Evolutionary conservation across 2,797 vertebrate species (phyloP).

Genomic region (Tokudaia muenninki): DNA sequence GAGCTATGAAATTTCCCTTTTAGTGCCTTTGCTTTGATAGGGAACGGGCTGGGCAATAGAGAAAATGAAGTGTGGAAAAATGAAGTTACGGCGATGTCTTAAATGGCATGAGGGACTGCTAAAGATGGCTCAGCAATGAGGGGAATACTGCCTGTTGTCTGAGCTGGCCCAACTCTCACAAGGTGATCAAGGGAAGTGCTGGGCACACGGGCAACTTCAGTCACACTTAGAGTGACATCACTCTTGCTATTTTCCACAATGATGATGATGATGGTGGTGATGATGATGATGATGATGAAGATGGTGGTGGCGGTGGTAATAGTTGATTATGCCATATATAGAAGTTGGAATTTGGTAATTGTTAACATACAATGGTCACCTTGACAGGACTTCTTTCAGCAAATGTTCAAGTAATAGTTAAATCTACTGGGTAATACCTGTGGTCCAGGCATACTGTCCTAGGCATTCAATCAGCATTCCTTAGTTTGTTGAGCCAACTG

Average conservation of each 20-base stretch:
- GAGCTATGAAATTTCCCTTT: conserved; percentile 88
- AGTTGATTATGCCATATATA: background rate
- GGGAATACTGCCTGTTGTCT: background rate
- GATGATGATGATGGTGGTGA: background rate
- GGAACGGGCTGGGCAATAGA: conserved; percentile 85
- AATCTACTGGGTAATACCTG: fast-evolving
- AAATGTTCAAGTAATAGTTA: background rate
- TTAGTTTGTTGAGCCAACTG: background rate
- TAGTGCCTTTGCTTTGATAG: conserved; percentile 88
- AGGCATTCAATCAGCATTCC: fast-evolving
- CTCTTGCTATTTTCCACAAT: background rate
- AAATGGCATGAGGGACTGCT: conserved; percentile 76
- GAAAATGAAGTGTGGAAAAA: conserved; percentile 86
- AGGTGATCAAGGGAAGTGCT: fast-evolving
- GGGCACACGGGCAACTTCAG: background rate
- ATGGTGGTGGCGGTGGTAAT: fast-evolving
- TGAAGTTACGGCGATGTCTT: conserved; percentile 82
- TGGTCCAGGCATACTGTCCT: fast-evolving
- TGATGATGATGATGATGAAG: background rate
- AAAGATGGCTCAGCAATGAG: background rate
- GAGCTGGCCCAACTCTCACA: background rate
- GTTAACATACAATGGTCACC: background rate
- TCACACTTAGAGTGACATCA: fast-evolving
- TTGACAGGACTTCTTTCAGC: background rate
- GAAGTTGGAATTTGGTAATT: background rate